Evolutionary conservation across 2,888 invertebrate species (phyloP), one percentile per base, ranked within the genome.

Genomic region (Caenorhabditis virilis): DNA sequence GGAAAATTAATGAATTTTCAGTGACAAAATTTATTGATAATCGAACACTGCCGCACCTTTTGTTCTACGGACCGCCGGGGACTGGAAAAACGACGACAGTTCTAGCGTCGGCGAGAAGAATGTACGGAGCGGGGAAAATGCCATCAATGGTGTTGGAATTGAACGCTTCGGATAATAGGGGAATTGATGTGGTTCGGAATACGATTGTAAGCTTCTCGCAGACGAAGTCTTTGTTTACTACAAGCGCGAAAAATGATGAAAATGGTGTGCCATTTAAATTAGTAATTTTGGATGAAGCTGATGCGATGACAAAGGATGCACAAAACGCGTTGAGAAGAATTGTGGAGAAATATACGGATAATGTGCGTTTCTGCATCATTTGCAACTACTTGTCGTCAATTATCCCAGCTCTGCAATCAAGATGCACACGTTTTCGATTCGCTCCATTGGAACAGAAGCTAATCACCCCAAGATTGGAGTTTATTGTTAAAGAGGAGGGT

Each of bases 301-400:
- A 98, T 88, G 94, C 95, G 0, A 98, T 98, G 97, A 99, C 97
- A 0, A 91, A 91, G 85, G 98, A 99, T 88, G 98, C 98, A 1
- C 98, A 99, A 84, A 99, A 97, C 88, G 97, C 98, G 26, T 87
- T 95, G 0, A 87, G 95, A 76, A 89, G 87, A 93, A 93, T 98
- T 78, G 95, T 98, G 83, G 98, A 99, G 85, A 98, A 98, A 85
- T 99, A 93, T 84, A 97, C 98, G 13, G 95, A 95, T 74, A 98
- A 97, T 85, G 93, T 95, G 2, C 88, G 98, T 9, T 99, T 99
- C 85, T 99, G 98, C 84, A 90, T 98, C 61, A 98, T 99, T 81
- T 95, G 97, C 86, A 98, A 98, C 86, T 98, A 98, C 85, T 86
- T 98, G 76, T 92, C 93, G 78, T 97, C 97, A 87, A 95, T 99